Percentiles rank a stretch among this genome's conserved stretches.
Evolutionary conservation across 2,113 vertebrate species (phyloP).

Genomic region (Gracilinanus agilis): DNA sequence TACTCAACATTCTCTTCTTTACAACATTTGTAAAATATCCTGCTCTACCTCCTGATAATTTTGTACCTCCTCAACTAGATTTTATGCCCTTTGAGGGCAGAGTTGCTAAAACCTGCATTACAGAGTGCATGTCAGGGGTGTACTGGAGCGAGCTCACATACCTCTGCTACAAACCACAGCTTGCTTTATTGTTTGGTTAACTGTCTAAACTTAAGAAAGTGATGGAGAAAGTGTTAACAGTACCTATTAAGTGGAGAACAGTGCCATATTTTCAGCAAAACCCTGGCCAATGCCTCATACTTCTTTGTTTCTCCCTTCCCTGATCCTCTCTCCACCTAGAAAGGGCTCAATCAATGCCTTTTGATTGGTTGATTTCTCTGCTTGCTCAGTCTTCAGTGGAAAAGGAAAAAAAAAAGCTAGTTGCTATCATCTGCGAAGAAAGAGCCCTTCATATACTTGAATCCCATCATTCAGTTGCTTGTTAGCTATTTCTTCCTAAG

Average conservation of each 20-base stretch:
- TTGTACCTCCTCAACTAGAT: too few relatives aligned
- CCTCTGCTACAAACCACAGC: background rate
- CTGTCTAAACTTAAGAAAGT: background rate
- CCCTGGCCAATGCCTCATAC: background rate
- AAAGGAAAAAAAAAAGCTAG: background rate
- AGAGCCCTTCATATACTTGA: background rate
- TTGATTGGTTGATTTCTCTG: background rate
- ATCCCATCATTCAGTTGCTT: background rate
- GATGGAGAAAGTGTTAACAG: background rate
- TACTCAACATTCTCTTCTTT: background rate
- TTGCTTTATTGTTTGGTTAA: background rate
- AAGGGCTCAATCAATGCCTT: background rate
- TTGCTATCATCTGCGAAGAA: background rate
- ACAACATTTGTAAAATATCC: background rate
- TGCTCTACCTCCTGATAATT: too few relatives aligned
- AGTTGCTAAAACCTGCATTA: too few relatives aligned
- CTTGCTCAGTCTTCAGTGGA: background rate
- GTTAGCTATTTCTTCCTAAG: background rate
- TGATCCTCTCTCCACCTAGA: background rate
- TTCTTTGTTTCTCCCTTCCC: background rate
- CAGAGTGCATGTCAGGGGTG: background rate
- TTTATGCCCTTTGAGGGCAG: too few relatives aligned
- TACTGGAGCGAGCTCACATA: background rate
- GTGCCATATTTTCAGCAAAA: background rate
- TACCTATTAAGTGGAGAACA: background rate